Evolutionary conservation across 1,140 invertebrate species (phyloP), one percentile per base, ranked within the genome.

Genomic region (Solenopsis fugax): DNA sequence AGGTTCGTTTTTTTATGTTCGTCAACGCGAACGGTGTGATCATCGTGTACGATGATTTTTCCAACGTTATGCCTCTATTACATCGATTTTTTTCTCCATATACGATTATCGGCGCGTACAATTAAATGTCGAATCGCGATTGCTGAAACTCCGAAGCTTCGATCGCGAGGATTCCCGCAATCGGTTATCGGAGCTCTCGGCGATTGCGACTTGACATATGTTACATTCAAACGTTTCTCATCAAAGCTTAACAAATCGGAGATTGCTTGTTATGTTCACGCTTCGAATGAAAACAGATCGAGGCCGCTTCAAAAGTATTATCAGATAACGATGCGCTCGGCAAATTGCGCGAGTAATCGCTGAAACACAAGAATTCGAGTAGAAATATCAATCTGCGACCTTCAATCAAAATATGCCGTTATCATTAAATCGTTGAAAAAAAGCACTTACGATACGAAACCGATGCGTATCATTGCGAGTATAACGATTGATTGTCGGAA

Each of bases 41-140:
- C 12, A 37, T 29, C 29, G 13, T 5, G 6, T 37, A 50, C 12
- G 2, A 29, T 29, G 34, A 45, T 69, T 67, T 67, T 41, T 80
- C 9, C 7, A 54, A 29, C 24, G 10, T 78, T 45, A 12, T 48
- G n/a, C 67, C 54, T 67, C 7, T 80, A 80, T 67, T 18, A 34
- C 62, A 77, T 77, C 13, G 45, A 16, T 41, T 48, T 34, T 62
- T 34, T 16, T 41, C 16, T 2, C 6, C 18, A 4, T 10, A n/a
- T 16, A 29, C 7, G 16, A 52, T 24, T 41, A 7, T 56, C 34
- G 12, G 52, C 21, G 7, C 41, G 41, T 41, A 41, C 7, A 41
- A 41, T 41, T 2, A 41, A 41, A 29, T 60, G 58, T 56, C 4
- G n/a, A 58, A 24, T 24, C 56, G 56, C 54, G 13, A 56, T 56